These are phyloP conservation scores for Pseudochromis fuscus DNA, from an alignment of 2,797 vertebrate genomes.

Conservation along the genomic window DNA sequence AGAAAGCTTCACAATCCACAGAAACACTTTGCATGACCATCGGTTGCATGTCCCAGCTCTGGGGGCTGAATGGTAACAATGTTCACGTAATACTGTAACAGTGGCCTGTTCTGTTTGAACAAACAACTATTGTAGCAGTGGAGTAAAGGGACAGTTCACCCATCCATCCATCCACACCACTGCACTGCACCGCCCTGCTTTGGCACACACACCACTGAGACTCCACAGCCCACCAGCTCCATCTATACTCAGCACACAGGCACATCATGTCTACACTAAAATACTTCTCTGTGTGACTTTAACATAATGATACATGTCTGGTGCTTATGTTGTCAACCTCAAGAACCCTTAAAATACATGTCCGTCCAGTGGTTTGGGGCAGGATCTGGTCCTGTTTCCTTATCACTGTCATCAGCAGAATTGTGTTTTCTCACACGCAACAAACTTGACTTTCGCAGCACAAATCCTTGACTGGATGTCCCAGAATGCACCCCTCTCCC, in stretches of 20 bases:
- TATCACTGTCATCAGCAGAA: not conserved
- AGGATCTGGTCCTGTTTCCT: not conserved
- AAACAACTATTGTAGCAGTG: slow-evolving; percentile 68
- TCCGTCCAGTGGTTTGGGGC: too few relatives aligned
- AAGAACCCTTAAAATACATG: too few relatives aligned
- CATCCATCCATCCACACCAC: slow-evolving; percentile 33
- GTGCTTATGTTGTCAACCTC: too few relatives aligned
- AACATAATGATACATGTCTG: not conserved
- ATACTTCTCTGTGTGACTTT: not conserved
- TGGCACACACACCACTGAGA: slow-evolving; percentile 18
- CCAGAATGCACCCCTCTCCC: not conserved
- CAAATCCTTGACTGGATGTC: not conserved
- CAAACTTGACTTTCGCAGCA: not conserved
- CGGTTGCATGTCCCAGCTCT: slow-evolving; percentile 11
- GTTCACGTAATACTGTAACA: slow-evolving; percentile 53
- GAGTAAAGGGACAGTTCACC: slow-evolving; percentile 38
- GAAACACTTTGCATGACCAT: slow-evolving; percentile 2
- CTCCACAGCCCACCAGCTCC: not conserved
- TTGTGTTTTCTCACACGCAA: not conserved
- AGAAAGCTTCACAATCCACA: not conserved
- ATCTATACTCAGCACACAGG: not conserved
- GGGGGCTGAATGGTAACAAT: slow-evolving; percentile 38
- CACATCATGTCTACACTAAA: not conserved
- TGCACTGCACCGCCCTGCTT: slow-evolving; percentile 6
- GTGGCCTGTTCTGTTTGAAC: slow-evolving; percentile 62